Percentiles rank a stretch among this genome's conserved stretches.
Evolutionary conservation across 2,113 vertebrate genomes (phyloP).

Genomic region (Sinocyclocheilus anophthalmus): DNA sequence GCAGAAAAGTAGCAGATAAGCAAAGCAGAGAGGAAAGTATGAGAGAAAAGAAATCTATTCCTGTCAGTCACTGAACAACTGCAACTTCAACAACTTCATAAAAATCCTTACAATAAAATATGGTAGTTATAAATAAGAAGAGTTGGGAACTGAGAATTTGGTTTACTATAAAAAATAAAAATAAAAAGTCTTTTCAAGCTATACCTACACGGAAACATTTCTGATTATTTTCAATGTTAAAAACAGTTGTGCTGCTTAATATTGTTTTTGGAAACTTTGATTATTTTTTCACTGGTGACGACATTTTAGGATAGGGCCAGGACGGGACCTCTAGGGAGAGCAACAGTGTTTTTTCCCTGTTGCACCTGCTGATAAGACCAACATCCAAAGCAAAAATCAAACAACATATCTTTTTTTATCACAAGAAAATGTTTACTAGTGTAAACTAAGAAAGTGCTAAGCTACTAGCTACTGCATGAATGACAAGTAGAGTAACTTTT

Average conservation of each 20-base stretch:
- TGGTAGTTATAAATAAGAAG: background rate
- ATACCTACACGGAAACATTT: constrained; percentile 15
- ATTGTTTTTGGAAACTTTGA: too few relatives aligned
- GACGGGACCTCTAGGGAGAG: constrained; percentile 54
- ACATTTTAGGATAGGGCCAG: constrained; percentile 68
- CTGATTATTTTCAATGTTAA: too few relatives aligned
- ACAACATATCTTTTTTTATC: background rate
- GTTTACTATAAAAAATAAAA: too few relatives aligned
- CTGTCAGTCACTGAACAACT: background rate
- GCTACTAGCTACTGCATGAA: background rate
- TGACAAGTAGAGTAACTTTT: background rate
- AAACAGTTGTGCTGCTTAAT: too few relatives aligned
- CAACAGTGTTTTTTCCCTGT: constrained; percentile 70
- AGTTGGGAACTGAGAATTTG: background rate
- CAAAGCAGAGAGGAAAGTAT: constrained; percentile 32
- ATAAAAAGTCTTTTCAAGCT: background rate
- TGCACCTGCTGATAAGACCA: constrained; percentile 54
- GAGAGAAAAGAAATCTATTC: constrained; percentile 28
- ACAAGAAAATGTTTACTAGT: background rate
- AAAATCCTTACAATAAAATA: constrained; percentile 6
- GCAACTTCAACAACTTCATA: constrained; percentile 51
- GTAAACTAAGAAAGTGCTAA: background rate
- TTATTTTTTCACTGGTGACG: constrained; percentile 45
- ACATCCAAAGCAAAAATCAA: constrained; percentile 52
- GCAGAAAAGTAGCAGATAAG: constrained; percentile 53